These are phyloP conservation scores for Menura novaehollandiae DNA, from an alignment of 2,113 vertebrate genomes.

Conservation along the genomic window DNA sequence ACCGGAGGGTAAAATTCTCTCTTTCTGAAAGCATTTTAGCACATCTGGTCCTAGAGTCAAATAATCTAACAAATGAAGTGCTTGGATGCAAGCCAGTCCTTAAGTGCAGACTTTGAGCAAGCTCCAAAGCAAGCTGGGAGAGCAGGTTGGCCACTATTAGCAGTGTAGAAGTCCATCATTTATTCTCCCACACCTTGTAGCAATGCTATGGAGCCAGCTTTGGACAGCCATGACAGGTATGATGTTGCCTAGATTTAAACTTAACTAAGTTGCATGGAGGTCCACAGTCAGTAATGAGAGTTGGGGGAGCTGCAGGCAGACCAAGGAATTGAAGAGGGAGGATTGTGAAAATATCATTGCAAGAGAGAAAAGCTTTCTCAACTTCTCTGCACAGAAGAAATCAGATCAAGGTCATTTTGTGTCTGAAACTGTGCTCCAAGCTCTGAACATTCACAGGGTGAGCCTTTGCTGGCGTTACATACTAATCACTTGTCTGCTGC, in stretches of 20 bases:
- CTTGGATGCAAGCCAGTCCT: constrained; percentile 36
- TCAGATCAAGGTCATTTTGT: neutral
- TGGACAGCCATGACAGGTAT: neutral
- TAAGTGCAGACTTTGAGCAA: constrained; percentile 21
- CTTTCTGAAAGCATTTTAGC: constrained; percentile 42
- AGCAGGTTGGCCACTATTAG: neutral
- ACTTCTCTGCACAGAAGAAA: neutral
- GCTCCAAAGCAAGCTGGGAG: neutral
- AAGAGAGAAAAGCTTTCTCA: neutral
- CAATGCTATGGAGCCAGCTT: neutral
- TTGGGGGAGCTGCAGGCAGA: neutral
- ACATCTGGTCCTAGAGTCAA: constrained; percentile 53
- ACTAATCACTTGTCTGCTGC: neutral
- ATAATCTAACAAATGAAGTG: constrained; percentile 12
- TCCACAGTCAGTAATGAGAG: neutral
- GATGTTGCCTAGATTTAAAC: neutral
- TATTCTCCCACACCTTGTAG: neutral
- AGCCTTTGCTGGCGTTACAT: neutral
- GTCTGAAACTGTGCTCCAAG: neutral
- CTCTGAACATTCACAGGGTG: neutral
- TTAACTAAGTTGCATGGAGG: neutral
- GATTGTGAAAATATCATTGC: neutral
- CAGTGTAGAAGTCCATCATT: neutral
- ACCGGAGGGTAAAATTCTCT: neutral
- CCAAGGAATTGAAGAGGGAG: neutral